These are phyloP conservation scores for Pterostichus madidus DNA, from an alignment of 2,888 invertebrate genomes.

Conservation along the genomic window DNA sequence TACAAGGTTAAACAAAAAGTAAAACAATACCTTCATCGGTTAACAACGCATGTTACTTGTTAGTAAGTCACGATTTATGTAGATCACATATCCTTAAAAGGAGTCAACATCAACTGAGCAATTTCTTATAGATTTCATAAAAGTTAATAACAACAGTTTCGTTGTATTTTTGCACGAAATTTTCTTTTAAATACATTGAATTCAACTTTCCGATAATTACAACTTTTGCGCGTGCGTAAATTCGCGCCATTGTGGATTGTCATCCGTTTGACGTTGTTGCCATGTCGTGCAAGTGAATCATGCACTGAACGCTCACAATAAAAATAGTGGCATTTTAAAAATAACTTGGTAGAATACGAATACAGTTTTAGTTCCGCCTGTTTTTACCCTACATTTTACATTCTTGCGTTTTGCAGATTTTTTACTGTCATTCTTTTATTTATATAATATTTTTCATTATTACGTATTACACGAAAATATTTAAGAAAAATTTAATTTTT, in stretches of 20 bases:
- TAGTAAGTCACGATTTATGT: constrained; percentile 45
- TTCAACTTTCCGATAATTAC: background rate
- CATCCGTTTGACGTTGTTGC: constrained; percentile 9
- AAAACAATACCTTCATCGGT: constrained; percentile 2
- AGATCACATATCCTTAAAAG: constrained; percentile 33
- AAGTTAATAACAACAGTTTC: constrained; percentile 24
- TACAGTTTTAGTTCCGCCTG: constrained; percentile 9
- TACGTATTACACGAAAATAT: background rate
- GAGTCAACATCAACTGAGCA: background rate
- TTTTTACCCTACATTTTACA: background rate
- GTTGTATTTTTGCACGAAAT: background rate
- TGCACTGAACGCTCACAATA: constrained; percentile 5
- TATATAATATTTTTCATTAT: background rate
- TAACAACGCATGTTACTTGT: background rate
- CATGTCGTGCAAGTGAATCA: constrained; percentile 26
- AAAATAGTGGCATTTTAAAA: constrained; percentile 22
- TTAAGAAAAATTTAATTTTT: background rate
- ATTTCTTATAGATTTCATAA: constrained; percentile 32
- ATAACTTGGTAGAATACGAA: background rate
- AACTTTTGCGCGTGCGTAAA: constrained; percentile 2
- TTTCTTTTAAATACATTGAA: background rate
- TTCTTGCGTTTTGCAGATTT: background rate
- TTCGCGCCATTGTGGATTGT: constrained; percentile 23
- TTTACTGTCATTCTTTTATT: constrained; percentile 22
- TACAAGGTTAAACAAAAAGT: background rate